phyloP scores from a whole-genome alignment of 1,140 invertebrate genomes.

The Camponotus floridanus region DNA sequence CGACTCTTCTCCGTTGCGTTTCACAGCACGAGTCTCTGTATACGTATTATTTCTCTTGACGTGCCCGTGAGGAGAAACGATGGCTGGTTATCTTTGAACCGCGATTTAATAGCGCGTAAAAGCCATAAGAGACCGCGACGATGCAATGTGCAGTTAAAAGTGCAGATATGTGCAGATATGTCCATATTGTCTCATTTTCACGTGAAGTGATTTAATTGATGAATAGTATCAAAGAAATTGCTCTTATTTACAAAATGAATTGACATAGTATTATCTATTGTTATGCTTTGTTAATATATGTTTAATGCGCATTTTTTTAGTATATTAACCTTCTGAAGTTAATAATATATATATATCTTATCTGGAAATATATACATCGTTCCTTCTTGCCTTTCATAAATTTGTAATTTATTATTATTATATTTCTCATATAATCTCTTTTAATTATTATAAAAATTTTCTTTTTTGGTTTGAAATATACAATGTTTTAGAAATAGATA shows the following conservation, averaged over 20 bases:
- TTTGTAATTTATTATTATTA: conserved; percentile 11
- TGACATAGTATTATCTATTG: neutral
- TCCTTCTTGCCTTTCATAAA: neutral
- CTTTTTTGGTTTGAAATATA: neutral
- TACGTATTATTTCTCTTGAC: conserved; percentile 12
- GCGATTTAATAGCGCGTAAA: conserved; percentile 55
- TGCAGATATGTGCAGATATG: too few relatives aligned
- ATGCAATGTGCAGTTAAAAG: conserved; percentile 27
- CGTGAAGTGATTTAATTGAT: conserved; percentile 27
- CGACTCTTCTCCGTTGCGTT: conserved; percentile 74
- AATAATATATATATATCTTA: neutral
- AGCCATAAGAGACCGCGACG: conserved; percentile 46
- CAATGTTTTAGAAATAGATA: too few relatives aligned
- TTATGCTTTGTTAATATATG: conserved; percentile 26
- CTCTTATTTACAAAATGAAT: conserved; percentile 8
- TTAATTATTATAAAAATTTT: conserved; percentile 9
- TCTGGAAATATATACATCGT: neutral
- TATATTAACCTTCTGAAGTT: conserved; percentile 7
- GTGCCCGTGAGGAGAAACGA: conserved; percentile 56
- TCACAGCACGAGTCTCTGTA: conserved; percentile 69
- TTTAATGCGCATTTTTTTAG: conserved; percentile 1
- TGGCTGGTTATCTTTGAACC: conserved; percentile 26
- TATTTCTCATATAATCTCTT: neutral
- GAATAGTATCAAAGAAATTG: neutral
- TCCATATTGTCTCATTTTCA: neutral